Conservation (phyloP, 2,888 invertebrate species). For the Heteropelma amictum region DNA sequence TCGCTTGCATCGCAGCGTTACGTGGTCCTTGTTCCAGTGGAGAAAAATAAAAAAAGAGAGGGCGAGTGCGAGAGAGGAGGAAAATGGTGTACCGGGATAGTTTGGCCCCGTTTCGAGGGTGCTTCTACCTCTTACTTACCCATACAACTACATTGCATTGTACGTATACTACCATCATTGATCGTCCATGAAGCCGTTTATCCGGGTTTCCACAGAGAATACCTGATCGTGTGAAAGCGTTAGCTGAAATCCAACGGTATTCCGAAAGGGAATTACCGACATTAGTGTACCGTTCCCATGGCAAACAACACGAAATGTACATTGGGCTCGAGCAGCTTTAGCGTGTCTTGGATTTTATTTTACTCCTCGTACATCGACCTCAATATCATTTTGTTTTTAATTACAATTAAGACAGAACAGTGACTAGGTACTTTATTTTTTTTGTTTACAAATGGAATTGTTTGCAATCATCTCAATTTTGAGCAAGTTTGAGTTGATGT, state of each 20-base stretch:
- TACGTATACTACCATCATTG: not conserved
- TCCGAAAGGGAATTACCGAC: constrained; percentile 31
- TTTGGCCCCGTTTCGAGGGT: constrained; percentile 20
- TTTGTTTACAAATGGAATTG: too few relatives aligned
- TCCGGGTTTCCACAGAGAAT: constrained; percentile 4
- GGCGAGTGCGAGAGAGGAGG: not conserved
- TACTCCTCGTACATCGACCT: too few relatives aligned
- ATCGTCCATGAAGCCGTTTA: not conserved
- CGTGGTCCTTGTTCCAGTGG: constrained; percentile 12
- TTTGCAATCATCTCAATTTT: too few relatives aligned
- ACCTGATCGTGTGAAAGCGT: constrained; percentile 26
- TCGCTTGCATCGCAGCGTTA: not conserved
- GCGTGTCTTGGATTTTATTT: too few relatives aligned
- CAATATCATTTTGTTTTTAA: too few relatives aligned
- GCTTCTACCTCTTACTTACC: not conserved
- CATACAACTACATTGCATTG: not conserved
- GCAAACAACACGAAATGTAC: not conserved
- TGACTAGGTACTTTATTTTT: too few relatives aligned
- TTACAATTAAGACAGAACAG: too few relatives aligned
- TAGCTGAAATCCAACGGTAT: constrained; percentile 6
- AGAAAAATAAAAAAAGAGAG: not conserved
- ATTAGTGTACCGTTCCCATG: constrained; percentile 4
- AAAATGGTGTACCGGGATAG: not conserved
- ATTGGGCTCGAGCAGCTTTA: too few relatives aligned
- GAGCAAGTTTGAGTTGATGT: too few relatives aligned